These are phyloP conservation scores for Helostoma temminkii DNA, from an alignment of 2,797 vertebrate species.

Conservation along the genomic window DNA sequence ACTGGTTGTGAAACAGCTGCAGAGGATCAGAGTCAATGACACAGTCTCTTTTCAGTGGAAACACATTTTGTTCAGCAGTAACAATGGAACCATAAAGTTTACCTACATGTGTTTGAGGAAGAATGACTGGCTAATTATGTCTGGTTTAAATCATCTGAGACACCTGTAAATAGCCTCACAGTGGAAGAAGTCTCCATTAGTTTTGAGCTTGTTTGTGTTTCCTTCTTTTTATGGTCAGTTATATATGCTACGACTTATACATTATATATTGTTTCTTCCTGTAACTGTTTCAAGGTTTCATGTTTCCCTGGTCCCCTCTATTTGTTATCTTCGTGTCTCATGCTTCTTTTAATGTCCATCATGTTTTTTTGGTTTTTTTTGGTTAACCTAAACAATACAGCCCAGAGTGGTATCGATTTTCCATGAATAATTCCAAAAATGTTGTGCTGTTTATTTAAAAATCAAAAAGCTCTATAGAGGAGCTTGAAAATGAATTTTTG, in stretches of 20 bases:
- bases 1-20: constrained; percentile 66
- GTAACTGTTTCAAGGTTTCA: constrained; percentile 36
- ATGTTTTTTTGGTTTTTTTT: too few relatives aligned
- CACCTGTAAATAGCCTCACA: neutral
- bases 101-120: too few relatives aligned
- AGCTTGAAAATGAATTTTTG: too few relatives aligned
- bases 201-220: constrained; percentile 17
- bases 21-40: constrained; percentile 34
- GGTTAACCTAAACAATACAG: too few relatives aligned
- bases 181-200: constrained; percentile 31
- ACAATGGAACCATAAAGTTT: constrained; percentile 5
- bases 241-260: constrained; percentile 53
- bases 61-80: constrained; percentile 13
- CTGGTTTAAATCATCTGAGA: neutral
- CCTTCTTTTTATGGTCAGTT: neutral
- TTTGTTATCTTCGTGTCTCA: neutral
- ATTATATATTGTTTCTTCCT: constrained; percentile 56
- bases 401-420: too few relatives aligned
- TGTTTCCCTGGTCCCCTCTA: constrained; percentile 28
- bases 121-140: neutral
- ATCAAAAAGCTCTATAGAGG: too few relatives aligned
- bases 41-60: constrained; percentile 9
- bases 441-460: too few relatives aligned
- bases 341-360: too few relatives aligned
- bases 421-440: too few relatives aligned